Evolutionary conservation across 2,888 invertebrate genomes (phyloP), one percentile per base, ranked within the genome.

Genomic region (Campoletis raptor): DNA sequence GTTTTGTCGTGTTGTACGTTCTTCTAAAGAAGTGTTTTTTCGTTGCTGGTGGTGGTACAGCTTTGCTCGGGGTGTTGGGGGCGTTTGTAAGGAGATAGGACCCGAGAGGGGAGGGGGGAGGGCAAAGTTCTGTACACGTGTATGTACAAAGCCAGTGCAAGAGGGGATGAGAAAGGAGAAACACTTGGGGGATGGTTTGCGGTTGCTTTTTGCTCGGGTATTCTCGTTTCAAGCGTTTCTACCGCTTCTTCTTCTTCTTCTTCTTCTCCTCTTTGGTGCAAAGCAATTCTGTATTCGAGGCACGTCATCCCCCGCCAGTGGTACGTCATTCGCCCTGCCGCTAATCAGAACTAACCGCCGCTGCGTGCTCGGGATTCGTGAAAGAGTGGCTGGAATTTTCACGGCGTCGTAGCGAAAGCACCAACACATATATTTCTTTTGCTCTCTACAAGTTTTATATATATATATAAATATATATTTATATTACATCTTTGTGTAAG

Each of bases 341-440:
- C 94, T 94, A 94, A 94, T 94, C 94, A 94, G 94, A 94, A 94
- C 94, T 94, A 94, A 94, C 94, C 92, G 94, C 91, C 91, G 91
- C 90, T 91, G 92, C 94, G 94, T 94, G 94, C 93, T 89, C 87
- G 82, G 94, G 92, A 92, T 94, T 89, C 90, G 81, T 87, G 86
- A 88, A 90, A 89, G 88, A 90, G 90, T 86, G 88, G 89, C 87
- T 87, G 81, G 88, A 89, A 89, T 89, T 89, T 90, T 86, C 85
- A 79, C 67, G 72, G 85, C 76, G 70, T 87, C 76, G 70, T 81
- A 66, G 88, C 69, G 42, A 61, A 83, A 89, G 83, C 72, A 78
- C 80, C 74, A 80, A 89, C 85, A 83, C 78, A 61, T 61, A 61
- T 61, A 30, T 61, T 57, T 57, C 24, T 57, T 12, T 30, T 15